Evolutionary conservation across 2,797 vertebrate genomes (phyloP), one percentile per base, ranked within the genome.

Genomic region (Cynodonichthys magdalenae): DNA sequence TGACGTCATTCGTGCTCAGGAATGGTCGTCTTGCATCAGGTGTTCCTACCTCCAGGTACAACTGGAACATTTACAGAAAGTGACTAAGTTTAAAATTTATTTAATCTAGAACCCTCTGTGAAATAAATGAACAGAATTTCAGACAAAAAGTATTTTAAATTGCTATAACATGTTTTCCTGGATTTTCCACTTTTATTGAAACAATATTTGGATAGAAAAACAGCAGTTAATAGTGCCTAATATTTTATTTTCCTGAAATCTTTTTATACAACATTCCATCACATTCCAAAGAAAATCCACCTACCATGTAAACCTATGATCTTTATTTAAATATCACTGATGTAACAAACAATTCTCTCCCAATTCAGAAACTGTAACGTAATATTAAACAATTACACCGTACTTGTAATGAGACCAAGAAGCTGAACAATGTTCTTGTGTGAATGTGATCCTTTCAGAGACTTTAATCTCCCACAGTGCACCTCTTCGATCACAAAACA

Each of bases 201-300:
- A n/a, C n/a, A n/a, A n/a, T n/a, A n/a, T n/a, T n/a, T n/a, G n/a
- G n/a, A n/a, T n/a, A n/a, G n/a, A n/a, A n/a, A n/a, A n/a, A 45
- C 3, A 66, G 29, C 46, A 27, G 44, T 29, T 76, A 69, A 83
- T 72, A 85, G 88, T 92, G 89, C 84, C 83, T 88, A 90, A 81
- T 84, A 87, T 88, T 93, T 93, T 92, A 93, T 93, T 93, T 87
- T 91, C 81, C 70, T 82, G 72, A 85, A 86, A 70, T 84, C 78
- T 74, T 77, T 79, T 77, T 69, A 89, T 85, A 86, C 91, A 90
- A 85, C 74, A 87, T 87, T 87, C 80, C 77, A 88, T 88, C 60
- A 91, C 75, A 85, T 88, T 83, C 80, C 72, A 88, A 91, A 82
- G 83, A 81, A 56, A 61, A 63, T 70, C 70, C 58, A 66, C 74